Evolutionary conservation across 2,113 vertebrate species (phyloP).

Genomic region (Odocoileus virginianus): DNA sequence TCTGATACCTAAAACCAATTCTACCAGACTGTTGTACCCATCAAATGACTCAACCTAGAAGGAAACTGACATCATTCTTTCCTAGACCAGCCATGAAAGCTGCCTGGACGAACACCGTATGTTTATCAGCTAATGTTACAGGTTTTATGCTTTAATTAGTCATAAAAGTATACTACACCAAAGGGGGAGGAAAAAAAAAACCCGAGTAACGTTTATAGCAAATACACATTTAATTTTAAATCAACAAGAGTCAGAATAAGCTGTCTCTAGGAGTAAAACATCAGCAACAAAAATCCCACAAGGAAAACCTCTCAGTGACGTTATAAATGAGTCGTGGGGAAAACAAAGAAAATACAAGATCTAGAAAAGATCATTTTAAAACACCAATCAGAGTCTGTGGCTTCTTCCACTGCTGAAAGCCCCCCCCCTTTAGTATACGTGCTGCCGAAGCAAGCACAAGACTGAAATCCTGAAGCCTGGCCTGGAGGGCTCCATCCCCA

Average conservation of each 20-base stretch:
- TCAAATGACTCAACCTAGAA: constrained; percentile 50
- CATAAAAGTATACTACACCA: background rate
- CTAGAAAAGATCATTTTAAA: background rate
- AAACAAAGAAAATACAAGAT: background rate
- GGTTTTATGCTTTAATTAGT: background rate
- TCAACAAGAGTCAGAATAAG: background rate
- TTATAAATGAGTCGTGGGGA: background rate
- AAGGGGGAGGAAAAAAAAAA: background rate
- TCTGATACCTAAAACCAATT: constrained; percentile 44
- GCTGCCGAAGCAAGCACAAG: background rate
- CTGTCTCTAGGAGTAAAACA: background rate
- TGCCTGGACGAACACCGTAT: background rate
- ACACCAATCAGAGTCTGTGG: background rate
- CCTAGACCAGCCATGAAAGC: background rate
- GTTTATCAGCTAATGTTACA: background rate
- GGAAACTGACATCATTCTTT: constrained; percentile 38
- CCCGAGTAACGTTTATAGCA: background rate
- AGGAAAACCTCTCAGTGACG: background rate
- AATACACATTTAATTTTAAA: background rate
- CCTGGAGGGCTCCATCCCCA: background rate
- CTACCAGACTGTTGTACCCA: constrained; percentile 8
- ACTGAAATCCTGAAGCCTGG: background rate
- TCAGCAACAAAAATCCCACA: background rate
- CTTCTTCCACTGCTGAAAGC: background rate
- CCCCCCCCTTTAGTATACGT: background rate